Evolutionary conservation across 2,113 vertebrate species (phyloP), one percentile per base, ranked within the genome.

Genomic region (Burhinus oedicnemus): DNA sequence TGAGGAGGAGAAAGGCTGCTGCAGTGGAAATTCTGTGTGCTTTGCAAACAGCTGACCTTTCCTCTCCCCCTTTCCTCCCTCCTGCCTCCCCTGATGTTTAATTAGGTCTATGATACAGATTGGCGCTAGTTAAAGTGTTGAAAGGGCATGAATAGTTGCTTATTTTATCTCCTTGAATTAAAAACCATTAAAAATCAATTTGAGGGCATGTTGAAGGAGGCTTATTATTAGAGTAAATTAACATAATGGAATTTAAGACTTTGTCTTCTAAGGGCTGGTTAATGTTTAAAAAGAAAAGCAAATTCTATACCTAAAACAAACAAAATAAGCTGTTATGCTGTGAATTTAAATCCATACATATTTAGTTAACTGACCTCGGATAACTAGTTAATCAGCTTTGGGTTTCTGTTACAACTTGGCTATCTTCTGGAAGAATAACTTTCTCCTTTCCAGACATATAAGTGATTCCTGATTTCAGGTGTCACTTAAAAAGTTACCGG

Each of bases 141-240:
- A 27, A 97, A 93, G 91, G 93, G 64, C 86, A 90, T 11, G 92
- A 76, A 44, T 83, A 75, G 90, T 87, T 94, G 95, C 80, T 93
- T 96, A 93, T 96, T 96, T 96, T 97, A 95, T 96, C 92, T 96
- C 72, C 66, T 92, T 84, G 94, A 97, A 95, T 96, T 97, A 96
- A 93, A 97, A 94, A 57, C 60, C 68, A 79, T 96, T 94, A 95
- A 95, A 94, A 97, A 97, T 97, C 93, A 97, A 97, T 97, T 97
- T 94, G 88, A 94, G 92, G 94, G 85, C 87, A 88, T 91, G 83
- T 75, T 90, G 94, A 97, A 95, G 82, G 87, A 91, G 87, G 47
- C 78, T 93, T 88, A 88, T 94, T 95, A 89, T 90, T 94, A 97
- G 71, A 93, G 40, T 72, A 89, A 96, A 96, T 96, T 94, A 96